Evolutionary conservation across 2,888 invertebrate species (phyloP).

Genomic region (Erannis defoliaria): DNA sequence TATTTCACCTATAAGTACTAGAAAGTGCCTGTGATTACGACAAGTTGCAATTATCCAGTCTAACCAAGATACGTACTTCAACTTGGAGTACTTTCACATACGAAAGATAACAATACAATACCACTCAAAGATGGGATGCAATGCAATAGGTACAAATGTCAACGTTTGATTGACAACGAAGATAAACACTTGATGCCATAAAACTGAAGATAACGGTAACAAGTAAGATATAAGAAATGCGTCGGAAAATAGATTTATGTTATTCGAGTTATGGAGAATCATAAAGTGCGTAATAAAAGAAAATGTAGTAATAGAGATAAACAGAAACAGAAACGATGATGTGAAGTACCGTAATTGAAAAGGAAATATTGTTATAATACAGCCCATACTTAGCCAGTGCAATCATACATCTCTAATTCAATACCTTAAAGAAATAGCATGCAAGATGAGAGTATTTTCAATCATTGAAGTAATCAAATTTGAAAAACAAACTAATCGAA

Average conservation of each 20-base stretch:
- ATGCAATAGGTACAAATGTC: constrained; percentile 29
- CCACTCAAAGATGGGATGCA: constrained; percentile 31
- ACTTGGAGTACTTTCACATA: constrained; percentile 20
- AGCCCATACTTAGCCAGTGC: not conserved
- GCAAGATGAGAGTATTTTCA: too few relatives aligned
- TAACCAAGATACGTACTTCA: constrained; percentile 12
- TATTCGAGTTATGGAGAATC: constrained; percentile 24
- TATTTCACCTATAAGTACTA: too few relatives aligned
- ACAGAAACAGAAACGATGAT: constrained; percentile 12
- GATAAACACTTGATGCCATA: constrained; percentile 31
- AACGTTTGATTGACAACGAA: constrained; percentile 44
- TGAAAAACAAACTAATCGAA: too few relatives aligned
- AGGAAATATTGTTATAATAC: not conserved
- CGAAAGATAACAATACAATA: constrained; percentile 24
- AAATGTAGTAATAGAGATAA: constrained; percentile 38
- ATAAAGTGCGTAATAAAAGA: constrained; percentile 45
- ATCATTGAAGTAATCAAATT: too few relatives aligned
- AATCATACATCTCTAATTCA: too few relatives aligned
- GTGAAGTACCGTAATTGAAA: constrained; percentile 1
- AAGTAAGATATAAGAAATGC: constrained; percentile 30
- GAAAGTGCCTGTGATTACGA: not conserved
- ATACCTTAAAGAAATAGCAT: too few relatives aligned
- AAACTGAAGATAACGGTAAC: constrained; percentile 38
- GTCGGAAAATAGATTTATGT: constrained; percentile 42
- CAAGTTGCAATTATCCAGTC: not conserved